Evolutionary conservation across 1,140 invertebrate species (phyloP).

Genomic region (Platyscapa corneri): DNA sequence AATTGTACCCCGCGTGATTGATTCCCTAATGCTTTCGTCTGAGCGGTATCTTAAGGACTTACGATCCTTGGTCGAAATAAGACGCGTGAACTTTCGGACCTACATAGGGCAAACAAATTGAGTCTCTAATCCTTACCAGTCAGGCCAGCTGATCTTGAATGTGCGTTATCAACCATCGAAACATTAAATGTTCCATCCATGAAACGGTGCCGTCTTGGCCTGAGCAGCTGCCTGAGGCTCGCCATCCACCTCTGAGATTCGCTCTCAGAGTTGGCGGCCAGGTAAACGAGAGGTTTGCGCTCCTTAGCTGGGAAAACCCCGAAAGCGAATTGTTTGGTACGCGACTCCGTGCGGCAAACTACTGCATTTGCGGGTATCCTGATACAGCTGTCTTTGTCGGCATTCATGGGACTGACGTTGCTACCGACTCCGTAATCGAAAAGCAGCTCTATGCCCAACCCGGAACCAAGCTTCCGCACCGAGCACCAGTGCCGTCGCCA

Average conservation of each 20-base stretch:
- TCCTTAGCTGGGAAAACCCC: constrained; percentile 73
- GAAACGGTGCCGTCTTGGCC: constrained; percentile 65
- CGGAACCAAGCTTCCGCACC: constrained; percentile 61
- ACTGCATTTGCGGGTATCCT: constrained; percentile 70
- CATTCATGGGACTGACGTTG: not conserved
- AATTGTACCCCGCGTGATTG: not conserved
- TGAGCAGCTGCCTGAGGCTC: constrained; percentile 72
- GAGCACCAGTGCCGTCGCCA: constrained; percentile 73
- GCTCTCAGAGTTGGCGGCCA: constrained; percentile 74
- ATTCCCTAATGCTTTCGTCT: not conserved
- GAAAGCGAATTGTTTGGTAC: constrained; percentile 75
- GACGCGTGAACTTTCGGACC: not conserved
- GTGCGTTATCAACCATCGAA: constrained; percentile 75
- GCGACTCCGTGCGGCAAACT: constrained; percentile 75
- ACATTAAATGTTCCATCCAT: constrained; percentile 71
- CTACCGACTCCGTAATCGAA: constrained; percentile 61
- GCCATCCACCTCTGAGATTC: constrained; percentile 77
- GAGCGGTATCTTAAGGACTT: not conserved
- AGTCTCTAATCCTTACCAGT: constrained; percentile 60
- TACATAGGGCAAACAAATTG: not conserved
- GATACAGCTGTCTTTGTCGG: constrained; percentile 61
- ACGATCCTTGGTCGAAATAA: not conserved
- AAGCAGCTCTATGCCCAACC: constrained; percentile 64
- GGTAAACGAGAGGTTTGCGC: constrained; percentile 74
- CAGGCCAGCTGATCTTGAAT: constrained; percentile 74